Evolutionary conservation across 2,888 invertebrate genomes (phyloP).

Genomic region (Philonicus albiceps): DNA sequence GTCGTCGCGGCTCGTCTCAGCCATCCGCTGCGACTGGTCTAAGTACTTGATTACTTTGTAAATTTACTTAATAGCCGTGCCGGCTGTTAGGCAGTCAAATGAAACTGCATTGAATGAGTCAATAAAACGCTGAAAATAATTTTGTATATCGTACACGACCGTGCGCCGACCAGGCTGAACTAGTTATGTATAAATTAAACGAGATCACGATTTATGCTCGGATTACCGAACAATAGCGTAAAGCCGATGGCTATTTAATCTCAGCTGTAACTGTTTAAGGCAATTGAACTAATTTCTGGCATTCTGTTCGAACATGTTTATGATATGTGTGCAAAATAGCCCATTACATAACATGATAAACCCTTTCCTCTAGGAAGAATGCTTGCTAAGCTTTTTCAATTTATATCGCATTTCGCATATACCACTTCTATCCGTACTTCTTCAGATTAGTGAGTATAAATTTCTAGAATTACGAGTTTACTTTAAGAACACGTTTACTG

Average conservation of each 20-base stretch:
- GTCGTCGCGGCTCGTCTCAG: not conserved
- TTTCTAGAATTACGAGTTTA: not conserved
- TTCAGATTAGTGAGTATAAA: not conserved
- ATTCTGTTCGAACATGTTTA: not conserved
- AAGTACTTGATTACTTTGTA: conserved; percentile 40
- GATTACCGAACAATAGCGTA: conserved; percentile 27
- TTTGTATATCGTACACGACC: conserved; percentile 13
- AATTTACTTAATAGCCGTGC: conserved; percentile 20
- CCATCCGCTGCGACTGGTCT: not conserved
- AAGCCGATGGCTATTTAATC: not conserved
- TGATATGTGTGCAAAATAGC: conserved; percentile 8
- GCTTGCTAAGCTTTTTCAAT: not conserved
- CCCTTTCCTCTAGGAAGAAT: not conserved
- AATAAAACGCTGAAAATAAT: conserved; percentile 33
- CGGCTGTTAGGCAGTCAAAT: conserved; percentile 26
- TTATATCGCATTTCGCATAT: not conserved
- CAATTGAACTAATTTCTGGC: conserved; percentile 28
- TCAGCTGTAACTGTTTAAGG: conserved; percentile 22
- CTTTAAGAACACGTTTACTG: not conserved
- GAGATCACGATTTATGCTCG: conserved; percentile 30
- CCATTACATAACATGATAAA: not conserved
- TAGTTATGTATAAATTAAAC: conserved; percentile 30
- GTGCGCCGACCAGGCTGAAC: not conserved
- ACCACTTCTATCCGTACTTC: not conserved
- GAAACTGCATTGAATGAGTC: conserved; percentile 21